These are phyloP conservation scores for Euschistus heros DNA, from an alignment of 1,140 invertebrate species.

Conservation along the genomic window DNA sequence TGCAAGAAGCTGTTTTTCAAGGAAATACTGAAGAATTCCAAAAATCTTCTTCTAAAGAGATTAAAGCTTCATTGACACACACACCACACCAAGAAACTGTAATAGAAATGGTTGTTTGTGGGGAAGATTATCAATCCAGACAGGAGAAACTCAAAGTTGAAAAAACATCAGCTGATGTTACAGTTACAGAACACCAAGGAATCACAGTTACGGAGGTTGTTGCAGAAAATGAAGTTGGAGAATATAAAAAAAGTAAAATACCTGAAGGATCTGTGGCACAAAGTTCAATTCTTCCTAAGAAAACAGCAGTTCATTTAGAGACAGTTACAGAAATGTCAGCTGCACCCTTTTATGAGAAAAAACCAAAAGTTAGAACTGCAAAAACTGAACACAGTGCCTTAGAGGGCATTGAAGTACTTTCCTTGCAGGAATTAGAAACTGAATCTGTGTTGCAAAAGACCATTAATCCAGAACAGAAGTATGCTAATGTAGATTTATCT, in stretches of 20 bases:
- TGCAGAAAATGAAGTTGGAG: conserved; percentile 27
- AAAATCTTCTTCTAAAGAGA: conserved; percentile 34
- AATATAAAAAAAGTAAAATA: conserved; percentile 35
- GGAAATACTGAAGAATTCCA: conserved; percentile 39
- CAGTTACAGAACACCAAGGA: conserved; percentile 41
- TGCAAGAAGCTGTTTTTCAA: conserved; percentile 46
- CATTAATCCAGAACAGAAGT: conserved; percentile 39
- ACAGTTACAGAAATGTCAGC: conserved; percentile 40
- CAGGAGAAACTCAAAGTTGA: conserved; percentile 35
- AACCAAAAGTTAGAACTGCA: conserved; percentile 36
- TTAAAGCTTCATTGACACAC: conserved; percentile 40
- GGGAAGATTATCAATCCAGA: conserved; percentile 37
- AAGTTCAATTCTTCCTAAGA: conserved; percentile 38
- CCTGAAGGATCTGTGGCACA: conserved; percentile 31
- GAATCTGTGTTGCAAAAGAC: conserved; percentile 40
- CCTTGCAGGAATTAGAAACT: conserved; percentile 44
- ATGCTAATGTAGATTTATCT: conserved; percentile 39
- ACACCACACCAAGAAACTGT: conserved; percentile 41
- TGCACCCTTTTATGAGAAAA: conserved; percentile 36
- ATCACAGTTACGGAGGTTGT: conserved; percentile 42
- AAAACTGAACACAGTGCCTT: conserved; percentile 38
- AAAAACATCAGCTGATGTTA: conserved; percentile 38
- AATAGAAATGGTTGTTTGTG: conserved; percentile 40
- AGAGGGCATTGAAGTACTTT: conserved; percentile 41
- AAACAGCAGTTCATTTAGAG: conserved; percentile 41